Evolutionary conservation across 1,140 invertebrate species (phyloP), one percentile per base, ranked within the genome.

Genomic region (Scaptomyza hsui): DNA sequence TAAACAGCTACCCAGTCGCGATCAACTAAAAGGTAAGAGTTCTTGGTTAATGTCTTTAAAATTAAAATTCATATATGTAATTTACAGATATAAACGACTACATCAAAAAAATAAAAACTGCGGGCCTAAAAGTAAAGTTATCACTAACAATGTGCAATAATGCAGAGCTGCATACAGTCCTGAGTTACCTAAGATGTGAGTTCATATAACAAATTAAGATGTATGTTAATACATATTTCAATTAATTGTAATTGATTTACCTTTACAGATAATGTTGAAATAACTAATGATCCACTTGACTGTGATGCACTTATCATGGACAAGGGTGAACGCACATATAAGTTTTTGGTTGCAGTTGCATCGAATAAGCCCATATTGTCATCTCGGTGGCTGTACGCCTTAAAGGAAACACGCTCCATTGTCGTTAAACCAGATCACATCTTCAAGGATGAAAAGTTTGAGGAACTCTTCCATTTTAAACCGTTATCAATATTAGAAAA

Each of bases 291-390:
- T 69, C 81, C 81, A 1, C 2, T 48, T 2, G 15, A 49, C 4
- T 88, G 69, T 26, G 73, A 86, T 32, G 6, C 88, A 0, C 45
- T 88, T 0, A 55, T 86, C 1, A 88, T 86, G 81, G 82, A 86
- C 32, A 77, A 49, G 9, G 81, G 81, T 1, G 81, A 86, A 35
- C 81, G 81, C 2, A 86, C 81, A 0, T 86, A 62, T 24, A 86
- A 86, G 19, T 88, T 86, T 21, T 75, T 86, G 3, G 26, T 63
- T 2, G 65, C 41, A 1, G 32, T 86, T 5, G 81, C 81, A 9
- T 29, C 39, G 1, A 81, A 60, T 45, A 88, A 78, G 10, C 81
- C 81, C 0, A 61, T 86, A 6, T 45, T 86, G 2, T 68, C 42
- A 6, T 29, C 61, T 2, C 15, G 37, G 10, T 86, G 81, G 81